Conservation (phyloP, 1,140 invertebrate species). For the Aphelinus atriplicis region DNA sequence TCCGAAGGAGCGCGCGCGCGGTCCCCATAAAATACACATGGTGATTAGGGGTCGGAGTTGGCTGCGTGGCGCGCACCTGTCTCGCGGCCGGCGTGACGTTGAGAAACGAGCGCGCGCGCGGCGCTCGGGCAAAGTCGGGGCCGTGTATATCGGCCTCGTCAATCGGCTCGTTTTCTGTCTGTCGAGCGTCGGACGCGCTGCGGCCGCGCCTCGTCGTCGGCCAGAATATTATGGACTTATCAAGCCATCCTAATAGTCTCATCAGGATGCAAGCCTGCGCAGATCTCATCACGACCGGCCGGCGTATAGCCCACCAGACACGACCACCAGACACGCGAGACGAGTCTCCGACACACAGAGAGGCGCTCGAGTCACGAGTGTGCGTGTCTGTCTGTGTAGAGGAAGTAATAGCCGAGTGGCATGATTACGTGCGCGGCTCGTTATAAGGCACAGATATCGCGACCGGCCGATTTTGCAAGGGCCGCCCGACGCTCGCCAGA, state of each 20-base stretch:
- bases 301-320: too few species aligned
- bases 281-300: slow-evolving; percentile 53
- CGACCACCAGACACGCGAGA: too few species aligned
- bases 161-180: slow-evolving; percentile 25
- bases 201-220: slow-evolving; percentile 46
- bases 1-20: too few species aligned
- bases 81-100: slow-evolving; percentile 28
- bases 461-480: not conserved
- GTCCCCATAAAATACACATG: slow-evolving; percentile 16
- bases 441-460: slow-evolving; percentile 45
- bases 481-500: not conserved
- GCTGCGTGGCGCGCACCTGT: slow-evolving; percentile 1
- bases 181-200: not conserved
- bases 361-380: slow-evolving; percentile 43
- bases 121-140: slow-evolving; percentile 38
- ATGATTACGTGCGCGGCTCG: slow-evolving; percentile 49
- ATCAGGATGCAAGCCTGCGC: slow-evolving; percentile 63
- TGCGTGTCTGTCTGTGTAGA: slow-evolving; percentile 47
- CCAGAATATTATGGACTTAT: slow-evolving; percentile 64
- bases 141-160: slow-evolving; percentile 26
- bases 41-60: not conserved
- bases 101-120: slow-evolving; percentile 49
- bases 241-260: slow-evolving; percentile 65
- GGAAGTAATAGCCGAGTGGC: slow-evolving; percentile 54
- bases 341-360: not conserved